Base-by-base conservation (phyloP, 2,797 vertebrate genomes). In the Nothura maculosa region DNA sequence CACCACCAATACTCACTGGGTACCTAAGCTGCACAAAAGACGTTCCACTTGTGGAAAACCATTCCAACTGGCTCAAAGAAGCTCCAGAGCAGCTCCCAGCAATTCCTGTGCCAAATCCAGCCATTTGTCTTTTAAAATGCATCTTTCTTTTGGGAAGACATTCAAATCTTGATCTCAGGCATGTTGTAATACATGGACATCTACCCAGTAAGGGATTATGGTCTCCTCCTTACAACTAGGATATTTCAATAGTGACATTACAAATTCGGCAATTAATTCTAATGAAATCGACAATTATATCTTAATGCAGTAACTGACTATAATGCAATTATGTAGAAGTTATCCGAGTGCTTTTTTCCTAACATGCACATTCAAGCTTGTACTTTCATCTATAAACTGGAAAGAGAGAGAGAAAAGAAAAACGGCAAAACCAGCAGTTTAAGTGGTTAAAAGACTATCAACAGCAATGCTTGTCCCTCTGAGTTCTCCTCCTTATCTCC, bases 191-290 rank as follows among this genome's bases (percentile, higher is more conserved):
- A 83, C 0, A 4, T 69, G 40, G 36, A 52, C 47, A 27, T 11
- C 69, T 20, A 61, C 36, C 73, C 47, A 93, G 47, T 48, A 50
- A 79, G 75, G 40, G 77, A 89, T 75, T 78, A 90, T 28, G 64
- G 68, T 81, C 78, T 78, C 62, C 78, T 90, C 80, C 79, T 85
- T 67, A n/a, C 67, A 93, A 77, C 55, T 87, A 75, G 73, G 58
- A 60, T 60, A 54, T 66, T 94, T 82, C 43, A 90, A 81, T 78
- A 94, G 85, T 30, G 82, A 87, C 85, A 81, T 85, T 83, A 85
- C 94, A 94, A 96, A 92, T 87, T 93, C 70, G 78, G 89, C 87
- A 90, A 95, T 95, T 94, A 87, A 88, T 69, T 85, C 86, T 93
- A 90, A 95, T 96, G 90, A 93, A 95, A 96, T 87, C 3, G 36